These are phyloP conservation scores for Muntiacus muntjak DNA, from an alignment of 2,113 vertebrate species.

Conservation along the genomic window DNA sequence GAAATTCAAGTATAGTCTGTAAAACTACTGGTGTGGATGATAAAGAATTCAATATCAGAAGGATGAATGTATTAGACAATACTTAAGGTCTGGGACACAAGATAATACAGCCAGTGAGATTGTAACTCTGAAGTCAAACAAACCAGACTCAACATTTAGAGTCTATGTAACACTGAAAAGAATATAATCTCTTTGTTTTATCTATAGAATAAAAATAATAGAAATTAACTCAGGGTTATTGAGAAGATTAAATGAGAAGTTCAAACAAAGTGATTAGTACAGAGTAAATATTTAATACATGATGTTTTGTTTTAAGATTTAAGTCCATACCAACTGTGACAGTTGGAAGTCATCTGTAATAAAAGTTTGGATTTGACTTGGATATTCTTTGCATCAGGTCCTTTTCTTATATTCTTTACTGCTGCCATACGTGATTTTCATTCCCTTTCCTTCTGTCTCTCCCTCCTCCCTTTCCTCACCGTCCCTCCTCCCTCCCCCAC, in stretches of 20 bases:
- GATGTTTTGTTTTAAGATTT: background rate
- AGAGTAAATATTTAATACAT: conserved; percentile 10
- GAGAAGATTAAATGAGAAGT: background rate
- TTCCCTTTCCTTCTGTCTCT: background rate
- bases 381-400: background rate
- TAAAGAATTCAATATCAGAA: background rate
- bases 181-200: background rate
- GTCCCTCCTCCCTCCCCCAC: background rate
- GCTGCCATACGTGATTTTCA: background rate
- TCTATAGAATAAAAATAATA: background rate
- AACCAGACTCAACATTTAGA: background rate
- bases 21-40: background rate
- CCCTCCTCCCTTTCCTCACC: background rate
- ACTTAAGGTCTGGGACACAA: background rate
- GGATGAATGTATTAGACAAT: background rate
- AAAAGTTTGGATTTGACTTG: background rate
- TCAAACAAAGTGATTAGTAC: background rate
- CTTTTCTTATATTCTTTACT: background rate
- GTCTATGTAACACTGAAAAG: background rate
- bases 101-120: background rate
- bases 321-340: background rate
- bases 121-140: background rate
- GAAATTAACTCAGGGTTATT: background rate
- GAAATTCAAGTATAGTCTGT: background rate
- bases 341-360: background rate